A percentile compares a stretch with the other conserved stretches of the same genome.
Conservation (phyloP, 2,888 invertebrate genomes). For the Eupsilia transversa region DNA sequence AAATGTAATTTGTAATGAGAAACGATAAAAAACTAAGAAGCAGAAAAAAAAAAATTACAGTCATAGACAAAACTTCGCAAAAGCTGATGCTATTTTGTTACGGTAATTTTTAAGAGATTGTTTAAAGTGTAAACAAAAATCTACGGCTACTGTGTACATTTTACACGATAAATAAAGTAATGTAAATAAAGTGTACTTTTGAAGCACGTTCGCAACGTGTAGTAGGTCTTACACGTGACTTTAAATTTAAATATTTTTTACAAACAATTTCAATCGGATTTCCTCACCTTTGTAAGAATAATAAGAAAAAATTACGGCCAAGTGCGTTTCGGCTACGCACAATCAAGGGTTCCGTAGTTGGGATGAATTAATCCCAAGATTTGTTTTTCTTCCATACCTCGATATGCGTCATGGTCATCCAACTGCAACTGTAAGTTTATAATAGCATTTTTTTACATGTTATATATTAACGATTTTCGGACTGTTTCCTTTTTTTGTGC, state of each 20-base stretch:
- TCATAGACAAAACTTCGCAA: not conserved
- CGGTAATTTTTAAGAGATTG: conserved; percentile 20
- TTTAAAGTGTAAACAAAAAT: conserved; percentile 32
- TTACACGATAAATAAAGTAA: conserved; percentile 36
- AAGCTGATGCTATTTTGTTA: conserved; percentile 2
- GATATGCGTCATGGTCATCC: no score
- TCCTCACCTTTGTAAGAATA: not conserved
- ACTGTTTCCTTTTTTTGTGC: not conserved
- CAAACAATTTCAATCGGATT: not conserved
- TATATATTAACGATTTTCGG: not conserved
- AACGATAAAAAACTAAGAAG: no score
- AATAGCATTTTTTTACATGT: no score
- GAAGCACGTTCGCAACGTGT: conserved; percentile 24
- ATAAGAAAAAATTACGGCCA: no score
- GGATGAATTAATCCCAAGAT: no score
- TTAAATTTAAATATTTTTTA: not conserved
- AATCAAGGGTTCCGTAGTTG: no score
- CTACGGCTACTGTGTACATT: conserved; percentile 27
- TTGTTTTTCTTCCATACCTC: no score
- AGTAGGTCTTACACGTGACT: conserved; percentile 32
- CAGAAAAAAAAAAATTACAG: no score
- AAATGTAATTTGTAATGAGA: no score
- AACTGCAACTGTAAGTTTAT: no score
- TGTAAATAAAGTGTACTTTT: conserved; percentile 46
- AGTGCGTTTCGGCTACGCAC: no score